Base-by-base conservation (phyloP, 1,140 invertebrate genomes). In the Zaprionus ornatus region DNA sequence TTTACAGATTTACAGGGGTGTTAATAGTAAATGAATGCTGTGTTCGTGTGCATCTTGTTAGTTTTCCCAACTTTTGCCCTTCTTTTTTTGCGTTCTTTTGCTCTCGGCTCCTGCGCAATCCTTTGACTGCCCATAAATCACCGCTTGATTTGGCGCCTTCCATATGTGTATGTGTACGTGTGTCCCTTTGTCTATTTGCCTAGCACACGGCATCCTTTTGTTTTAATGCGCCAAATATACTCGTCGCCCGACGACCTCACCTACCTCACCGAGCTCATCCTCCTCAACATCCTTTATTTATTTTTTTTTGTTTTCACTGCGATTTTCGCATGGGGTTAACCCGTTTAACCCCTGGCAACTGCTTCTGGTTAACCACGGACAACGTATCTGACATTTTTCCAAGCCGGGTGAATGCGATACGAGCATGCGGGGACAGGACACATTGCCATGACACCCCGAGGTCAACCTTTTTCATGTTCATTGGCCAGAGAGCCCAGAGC, bases 1-100 rank as follows among this genome's bases (percentile, higher is more conserved):
- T 90, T 90, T 90, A 85, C 85, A 85, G 78, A 77, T 82, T 90
- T 90, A 90, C 85, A 90, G 77, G 85, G 85, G 85, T 90, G 85
- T 83, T 90, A 90, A 90, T 90, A 42, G 29, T 50, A 50, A 21
- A 5, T 23, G 45, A 50, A 23, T 23, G 19, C n/a, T 23, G 19
- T 50, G 19, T 23, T 13, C 21, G 45, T 70, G n/a, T 32, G 60
- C 72, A 72, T 61, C 65, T 70, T 75, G 82, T 90, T 90, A 90
- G 86, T 90, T 90, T 76, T 83, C 73, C 75, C 66, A 52, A 69
- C 65, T 87, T 87, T 77, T 71, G 71, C 56, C 59, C n/a, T 42
- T 37, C 54, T 62, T 45, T 15, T 57, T 72, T 67, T 63, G n/a
- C n/a, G 40, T 45, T 45, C 40, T 66, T 62, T 77, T 50, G 25